A percentile compares a stretch with the other conserved stretches of the same genome.
Conservation (phyloP, 1,140 invertebrate genomes). For the Diorhabda elongata region DNA sequence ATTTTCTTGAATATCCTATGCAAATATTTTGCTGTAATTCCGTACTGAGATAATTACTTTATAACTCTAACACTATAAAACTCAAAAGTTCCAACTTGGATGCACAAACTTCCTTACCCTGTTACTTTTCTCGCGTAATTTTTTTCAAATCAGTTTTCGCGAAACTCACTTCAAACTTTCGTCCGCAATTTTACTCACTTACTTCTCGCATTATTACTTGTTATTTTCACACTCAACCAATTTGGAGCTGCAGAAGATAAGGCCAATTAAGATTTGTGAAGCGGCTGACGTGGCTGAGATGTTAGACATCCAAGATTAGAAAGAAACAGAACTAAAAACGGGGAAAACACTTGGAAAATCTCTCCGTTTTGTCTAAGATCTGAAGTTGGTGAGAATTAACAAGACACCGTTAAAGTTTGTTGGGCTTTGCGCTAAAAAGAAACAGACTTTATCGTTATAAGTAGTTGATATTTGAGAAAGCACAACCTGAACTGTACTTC, state of each 20-base stretch:
- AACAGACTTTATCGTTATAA: too few relatives aligned
- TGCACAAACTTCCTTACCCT: not conserved
- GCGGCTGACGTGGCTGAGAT: not conserved
- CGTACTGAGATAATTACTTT: constrained; percentile 1
- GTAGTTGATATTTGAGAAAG: too few relatives aligned
- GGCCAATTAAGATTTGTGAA: constrained; percentile 7
- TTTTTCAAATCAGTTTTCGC: not conserved
- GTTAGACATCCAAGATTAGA: constrained; percentile 14
- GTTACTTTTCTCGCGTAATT: not conserved
- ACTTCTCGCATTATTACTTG: constrained; percentile 2
- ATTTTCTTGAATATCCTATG: too few relatives aligned
- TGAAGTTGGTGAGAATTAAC: constrained; percentile 10
- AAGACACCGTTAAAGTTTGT: constrained; percentile 1
- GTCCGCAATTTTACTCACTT: not conserved
- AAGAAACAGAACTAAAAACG: constrained; percentile 13
- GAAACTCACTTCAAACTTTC: not conserved
- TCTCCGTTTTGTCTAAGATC: constrained; percentile 9
- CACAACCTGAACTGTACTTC: too few relatives aligned
- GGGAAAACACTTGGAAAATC: constrained; percentile 5
- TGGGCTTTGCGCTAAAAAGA: not conserved
- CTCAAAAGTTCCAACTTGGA: not conserved
- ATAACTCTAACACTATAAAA: not conserved
- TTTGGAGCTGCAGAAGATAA: not conserved
- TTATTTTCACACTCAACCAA: constrained; percentile 6
- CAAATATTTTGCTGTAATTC: not conserved